Evolutionary conservation across 2,113 vertebrate genomes (phyloP), one percentile per base, ranked within the genome.

Genomic region (Sterrhoptilus dennistouni): DNA sequence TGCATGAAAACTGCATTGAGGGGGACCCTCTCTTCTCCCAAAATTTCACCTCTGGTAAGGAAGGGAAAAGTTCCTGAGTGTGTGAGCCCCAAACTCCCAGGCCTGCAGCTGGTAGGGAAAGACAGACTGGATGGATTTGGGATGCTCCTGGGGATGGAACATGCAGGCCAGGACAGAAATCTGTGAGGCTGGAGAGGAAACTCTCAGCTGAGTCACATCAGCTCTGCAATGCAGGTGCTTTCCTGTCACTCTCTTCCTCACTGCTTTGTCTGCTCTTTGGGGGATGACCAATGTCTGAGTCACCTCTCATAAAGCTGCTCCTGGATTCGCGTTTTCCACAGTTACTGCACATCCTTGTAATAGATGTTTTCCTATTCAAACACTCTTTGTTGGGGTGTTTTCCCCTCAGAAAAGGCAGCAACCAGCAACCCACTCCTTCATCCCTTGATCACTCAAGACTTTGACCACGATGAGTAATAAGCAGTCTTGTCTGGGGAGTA

Each of bases 231-330:
- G 92, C 90, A 82, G 93, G 84, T 75, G 56, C 90, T 35, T 33
- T 78, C 81, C 77, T 4, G 0, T 59, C 16, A 0, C 54, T 60
- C 57, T 47, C 5, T 25, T 75, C 84, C 84, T 1, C 10, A 1
- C 42, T 87, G 87, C 42, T 91, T 42, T 87, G 78, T 76, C 63
- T 66, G 45, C 45, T 83, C 28, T 86, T 76, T 27, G 36, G 83
- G 88, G 87, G 79, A 93, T 85, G 85, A 93, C 90, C 94, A 63
- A 42, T 24, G 7, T 6, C 89, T 96, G 83, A 95, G 60, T 95
- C 93, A 95, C 61, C 25, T 27, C 38, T 83, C 69, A 53, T 36
- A 74, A 94, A 90, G 36, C 64, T 86, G 71, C 68, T 91, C 56
- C 72, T 28, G 63, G 45, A 74, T 57, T 86, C 29, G 20, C 2